phyloP scores from a whole-genome alignment of 2,113 vertebrate genomes.

The Argyrosomus japonicus region DNA sequence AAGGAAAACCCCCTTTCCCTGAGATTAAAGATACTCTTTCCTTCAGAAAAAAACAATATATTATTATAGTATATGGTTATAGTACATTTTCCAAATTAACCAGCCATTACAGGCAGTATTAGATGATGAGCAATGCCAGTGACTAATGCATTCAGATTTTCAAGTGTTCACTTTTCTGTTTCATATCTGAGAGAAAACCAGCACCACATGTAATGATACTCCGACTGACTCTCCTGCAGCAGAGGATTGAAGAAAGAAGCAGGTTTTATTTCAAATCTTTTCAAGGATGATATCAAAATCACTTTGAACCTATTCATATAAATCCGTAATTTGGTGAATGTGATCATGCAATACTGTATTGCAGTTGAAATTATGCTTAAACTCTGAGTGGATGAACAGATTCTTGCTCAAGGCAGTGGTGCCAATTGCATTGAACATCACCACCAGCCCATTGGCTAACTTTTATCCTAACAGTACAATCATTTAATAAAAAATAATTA shows the following conservation, averaged over 20 bases:
- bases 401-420: too few species aligned
- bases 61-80: background rate
- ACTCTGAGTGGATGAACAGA: too few species aligned
- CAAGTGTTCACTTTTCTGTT: conserved; percentile 22
- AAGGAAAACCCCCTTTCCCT: background rate
- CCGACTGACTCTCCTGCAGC: background rate
- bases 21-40: background rate
- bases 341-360: too few species aligned
- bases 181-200: background rate
- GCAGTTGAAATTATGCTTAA: too few species aligned
- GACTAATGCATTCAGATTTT: conserved; percentile 34
- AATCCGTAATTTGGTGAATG: background rate
- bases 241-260: background rate
- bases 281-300: background rate
- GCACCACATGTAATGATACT: background rate
- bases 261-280: background rate
- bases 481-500: too few species aligned
- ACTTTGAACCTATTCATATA: background rate
- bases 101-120: background rate
- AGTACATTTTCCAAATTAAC: conserved; percentile 15
- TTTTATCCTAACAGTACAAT: too few species aligned
- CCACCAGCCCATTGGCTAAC: too few species aligned
- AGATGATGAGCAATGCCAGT: conserved; percentile 22
- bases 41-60: background rate
- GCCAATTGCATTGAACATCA: too few species aligned